These are phyloP conservation scores for Gopherus evgoodei DNA, from an alignment of 2,113 vertebrate species.

Conservation along the genomic window DNA sequence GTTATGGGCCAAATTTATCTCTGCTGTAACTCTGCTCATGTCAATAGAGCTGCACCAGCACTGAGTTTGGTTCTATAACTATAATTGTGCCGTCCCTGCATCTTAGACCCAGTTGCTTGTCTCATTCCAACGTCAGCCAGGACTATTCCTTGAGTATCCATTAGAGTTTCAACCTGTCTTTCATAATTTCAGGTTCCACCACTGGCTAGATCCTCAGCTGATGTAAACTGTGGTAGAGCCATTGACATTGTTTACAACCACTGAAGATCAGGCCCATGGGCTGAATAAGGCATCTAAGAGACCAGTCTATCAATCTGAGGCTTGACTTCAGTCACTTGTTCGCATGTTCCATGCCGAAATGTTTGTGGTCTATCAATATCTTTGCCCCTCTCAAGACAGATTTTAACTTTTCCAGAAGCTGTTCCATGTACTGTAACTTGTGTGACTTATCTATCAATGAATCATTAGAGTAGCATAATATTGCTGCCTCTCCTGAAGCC, in stretches of 20 bases:
- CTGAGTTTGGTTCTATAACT: background rate
- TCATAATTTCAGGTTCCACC: background rate
- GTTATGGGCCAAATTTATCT: background rate
- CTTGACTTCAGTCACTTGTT: background rate
- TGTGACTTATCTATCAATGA: background rate
- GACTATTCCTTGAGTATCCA: background rate
- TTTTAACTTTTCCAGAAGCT: background rate
- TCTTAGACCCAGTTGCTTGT: background rate
- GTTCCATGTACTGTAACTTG: rapidly evolving
- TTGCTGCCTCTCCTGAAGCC: background rate
- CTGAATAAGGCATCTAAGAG: background rate
- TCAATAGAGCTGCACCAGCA: background rate
- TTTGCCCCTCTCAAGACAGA: background rate
- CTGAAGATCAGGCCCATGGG: background rate
- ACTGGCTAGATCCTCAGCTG: background rate
- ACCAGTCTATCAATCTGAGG: background rate
- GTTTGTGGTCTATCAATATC: background rate
- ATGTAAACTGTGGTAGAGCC: background rate
- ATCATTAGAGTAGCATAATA: background rate
- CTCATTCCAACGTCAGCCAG: background rate
- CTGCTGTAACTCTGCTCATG: background rate
- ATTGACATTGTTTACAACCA: background rate
- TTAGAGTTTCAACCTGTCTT: background rate
- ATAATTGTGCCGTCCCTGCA: background rate
- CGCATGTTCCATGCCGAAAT: rapidly evolving